phyloP scores from a whole-genome alignment of 1,140 invertebrate species.

The Idris sp. region DNA sequence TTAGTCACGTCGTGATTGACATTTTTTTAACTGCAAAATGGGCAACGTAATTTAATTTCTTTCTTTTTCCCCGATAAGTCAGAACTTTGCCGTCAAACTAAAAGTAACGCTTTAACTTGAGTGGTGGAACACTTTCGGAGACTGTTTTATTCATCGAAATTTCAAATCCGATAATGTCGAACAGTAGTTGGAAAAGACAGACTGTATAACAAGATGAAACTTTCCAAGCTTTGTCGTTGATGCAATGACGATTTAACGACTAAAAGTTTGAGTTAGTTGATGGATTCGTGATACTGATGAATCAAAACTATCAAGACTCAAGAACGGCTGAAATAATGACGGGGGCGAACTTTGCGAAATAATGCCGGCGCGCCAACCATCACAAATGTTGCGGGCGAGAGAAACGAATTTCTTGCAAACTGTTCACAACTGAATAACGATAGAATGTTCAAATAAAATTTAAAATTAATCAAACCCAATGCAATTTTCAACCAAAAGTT shows the following conservation, averaged over 20 bases:
- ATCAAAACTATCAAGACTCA: conserved; percentile 46
- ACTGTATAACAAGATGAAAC: conserved; percentile 56
- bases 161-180: conserved; percentile 50
- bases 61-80: conserved; percentile 24
- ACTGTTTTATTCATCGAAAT: conserved; percentile 52
- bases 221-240: conserved; percentile 47
- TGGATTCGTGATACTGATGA: conserved; percentile 50
- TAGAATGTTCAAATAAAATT: conserved; percentile 4
- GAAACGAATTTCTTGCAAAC: conserved; percentile 14
- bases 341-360: conserved; percentile 52
- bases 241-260: conserved; percentile 55
- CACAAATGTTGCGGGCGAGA: conserved; percentile 19
- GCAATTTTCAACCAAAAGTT: not conserved
- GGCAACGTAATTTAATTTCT: conserved; percentile 25
- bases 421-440: conserved; percentile 8
- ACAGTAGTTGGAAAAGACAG: conserved; percentile 36
- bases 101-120: conserved; percentile 42
- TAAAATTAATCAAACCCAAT: conserved; percentile 12
- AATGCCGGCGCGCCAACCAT: conserved; percentile 29
- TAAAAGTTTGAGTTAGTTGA: conserved; percentile 46
- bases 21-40: conserved; percentile 20
- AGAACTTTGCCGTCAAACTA: conserved; percentile 39
- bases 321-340: conserved; percentile 23
- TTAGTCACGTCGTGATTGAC: conserved; percentile 19
- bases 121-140: conserved; percentile 34